Conservation (phyloP, 2,888 invertebrate species). For the Netelia fuscicornis region DNA sequence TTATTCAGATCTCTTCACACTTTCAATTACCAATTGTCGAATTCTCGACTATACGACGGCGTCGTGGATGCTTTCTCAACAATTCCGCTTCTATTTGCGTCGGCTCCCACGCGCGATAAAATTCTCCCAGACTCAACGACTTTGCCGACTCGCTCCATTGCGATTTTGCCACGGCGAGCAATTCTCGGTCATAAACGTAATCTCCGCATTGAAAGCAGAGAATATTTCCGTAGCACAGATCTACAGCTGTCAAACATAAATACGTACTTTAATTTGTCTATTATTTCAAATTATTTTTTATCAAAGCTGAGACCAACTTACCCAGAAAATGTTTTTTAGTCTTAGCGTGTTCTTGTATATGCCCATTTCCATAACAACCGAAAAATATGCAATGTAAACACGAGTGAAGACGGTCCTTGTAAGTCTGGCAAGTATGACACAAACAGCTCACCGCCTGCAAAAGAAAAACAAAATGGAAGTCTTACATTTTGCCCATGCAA, state of each 20-base stretch:
- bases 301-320: slow-evolving; percentile 76
- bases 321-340: slow-evolving; percentile 92
- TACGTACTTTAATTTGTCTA: not conserved
- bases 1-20: not conserved
- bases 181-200: slow-evolving; percentile 94
- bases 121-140: slow-evolving; percentile 82
- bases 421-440: slow-evolving; percentile 93
- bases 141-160: slow-evolving; percentile 84
- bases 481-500: not conserved
- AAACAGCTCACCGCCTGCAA: slow-evolving; percentile 91
- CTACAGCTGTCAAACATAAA: slow-evolving; percentile 88
- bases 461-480: not conserved
- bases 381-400: slow-evolving; percentile 97
- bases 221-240: slow-evolving; percentile 94
- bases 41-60: slow-evolving; percentile 92
- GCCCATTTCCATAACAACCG: slow-evolving; percentile 93
- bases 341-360: slow-evolving; percentile 94
- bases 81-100: slow-evolving; percentile 91
- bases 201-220: slow-evolving; percentile 96
- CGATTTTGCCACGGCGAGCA: slow-evolving; percentile 82
- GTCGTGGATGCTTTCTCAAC: slow-evolving; percentile 90
- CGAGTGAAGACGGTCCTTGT: slow-evolving; percentile 92
- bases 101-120: slow-evolving; percentile 90
- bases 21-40: slow-evolving; percentile 89
- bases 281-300: slow-evolving; percentile 1